phyloP scores from a whole-genome alignment of 1,140 invertebrate species.

The Littorina saxatilis region DNA sequence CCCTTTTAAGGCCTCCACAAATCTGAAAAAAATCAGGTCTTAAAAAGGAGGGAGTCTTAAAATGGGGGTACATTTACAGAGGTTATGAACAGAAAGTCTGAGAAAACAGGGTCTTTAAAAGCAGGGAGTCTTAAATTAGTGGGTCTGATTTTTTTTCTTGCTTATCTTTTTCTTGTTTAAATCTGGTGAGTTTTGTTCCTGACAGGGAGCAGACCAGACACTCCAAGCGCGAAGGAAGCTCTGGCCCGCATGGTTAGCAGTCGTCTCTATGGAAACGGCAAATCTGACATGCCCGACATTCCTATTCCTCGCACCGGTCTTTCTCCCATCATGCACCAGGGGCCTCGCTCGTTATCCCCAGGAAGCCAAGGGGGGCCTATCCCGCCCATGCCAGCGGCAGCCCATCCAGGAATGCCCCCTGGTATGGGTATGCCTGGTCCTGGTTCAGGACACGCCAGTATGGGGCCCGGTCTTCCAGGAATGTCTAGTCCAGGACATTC shows the following conservation, averaged over 20 bases:
- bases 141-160: too few species aligned
- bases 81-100: too few species aligned
- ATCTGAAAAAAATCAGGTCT: too few species aligned
- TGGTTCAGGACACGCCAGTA: background rate
- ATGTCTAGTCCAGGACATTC: slow-evolving; percentile 28
- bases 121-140: too few species aligned
- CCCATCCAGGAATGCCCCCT: slow-evolving; percentile 26
- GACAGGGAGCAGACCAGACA: slow-evolving; percentile 43
- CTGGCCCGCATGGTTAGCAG: slow-evolving; percentile 95
- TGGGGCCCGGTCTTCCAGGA: slow-evolving; percentile 10
- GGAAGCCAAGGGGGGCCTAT: background rate
- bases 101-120: too few species aligned
- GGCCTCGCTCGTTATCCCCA: slow-evolving; percentile 20
- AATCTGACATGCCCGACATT: slow-evolving; percentile 45
- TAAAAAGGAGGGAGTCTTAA: too few species aligned
- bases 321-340: slow-evolving; percentile 34
- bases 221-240: slow-evolving; percentile 93
- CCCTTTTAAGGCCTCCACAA: too few species aligned
- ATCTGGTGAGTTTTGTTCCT: too few species aligned
- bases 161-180: too few species aligned
- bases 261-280: slow-evolving; percentile 80
- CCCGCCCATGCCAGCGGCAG: slow-evolving; percentile 31
- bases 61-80: too few species aligned
- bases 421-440: slow-evolving; percentile 9
- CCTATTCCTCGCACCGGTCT: slow-evolving; percentile 32